phyloP scores from a whole-genome alignment of 92 coral and sea anemone species.

The Epizoanthus fatuus region DNA sequence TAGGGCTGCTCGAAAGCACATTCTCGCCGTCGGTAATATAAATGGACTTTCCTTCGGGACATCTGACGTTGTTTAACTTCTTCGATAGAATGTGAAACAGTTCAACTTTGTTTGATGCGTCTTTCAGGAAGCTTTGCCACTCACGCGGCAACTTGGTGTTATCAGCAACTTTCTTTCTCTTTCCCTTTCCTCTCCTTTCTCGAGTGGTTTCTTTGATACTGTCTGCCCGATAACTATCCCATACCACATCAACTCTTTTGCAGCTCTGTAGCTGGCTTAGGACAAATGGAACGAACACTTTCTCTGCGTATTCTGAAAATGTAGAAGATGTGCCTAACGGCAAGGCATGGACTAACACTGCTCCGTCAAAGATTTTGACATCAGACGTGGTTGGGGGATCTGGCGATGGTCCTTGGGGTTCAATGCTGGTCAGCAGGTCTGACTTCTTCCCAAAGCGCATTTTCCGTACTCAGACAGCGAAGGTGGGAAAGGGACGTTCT shows the following conservation, averaged over 20 bases:
- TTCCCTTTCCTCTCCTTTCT: slow-evolving; percentile 64
- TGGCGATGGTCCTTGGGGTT: background rate
- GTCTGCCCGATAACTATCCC: slow-evolving; percentile 50
- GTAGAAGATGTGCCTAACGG: slow-evolving; percentile 40
- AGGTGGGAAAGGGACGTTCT: slow-evolving; percentile 60
- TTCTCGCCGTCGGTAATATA: background rate
- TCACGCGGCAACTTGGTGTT: slow-evolving; percentile 62
- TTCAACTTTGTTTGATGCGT: slow-evolving; percentile 54
- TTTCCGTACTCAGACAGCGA: slow-evolving; percentile 66
- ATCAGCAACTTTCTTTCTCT: slow-evolving; percentile 57
- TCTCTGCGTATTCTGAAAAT: slow-evolving; percentile 54
- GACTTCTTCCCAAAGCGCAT: slow-evolving; percentile 54
- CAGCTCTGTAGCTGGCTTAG: slow-evolving; percentile 29
- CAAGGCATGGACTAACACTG: slow-evolving; percentile 57
- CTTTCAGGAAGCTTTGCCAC: slow-evolving; percentile 46
- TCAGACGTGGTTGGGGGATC: background rate
- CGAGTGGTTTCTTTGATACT: slow-evolving; percentile 62
- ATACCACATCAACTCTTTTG: slow-evolving; percentile 58
- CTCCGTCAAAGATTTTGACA: slow-evolving; percentile 43
- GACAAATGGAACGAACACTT: slow-evolving; percentile 49
- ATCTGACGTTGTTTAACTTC: background rate
- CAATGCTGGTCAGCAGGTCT: slow-evolving; percentile 29
- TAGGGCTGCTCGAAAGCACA: background rate
- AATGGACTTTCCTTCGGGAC: background rate
- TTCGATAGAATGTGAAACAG: slow-evolving; percentile 47